Evolutionary conservation across 2,888 invertebrate genomes (phyloP), one percentile per base, ranked within the genome.

Genomic region (Athalia rosae): DNA sequence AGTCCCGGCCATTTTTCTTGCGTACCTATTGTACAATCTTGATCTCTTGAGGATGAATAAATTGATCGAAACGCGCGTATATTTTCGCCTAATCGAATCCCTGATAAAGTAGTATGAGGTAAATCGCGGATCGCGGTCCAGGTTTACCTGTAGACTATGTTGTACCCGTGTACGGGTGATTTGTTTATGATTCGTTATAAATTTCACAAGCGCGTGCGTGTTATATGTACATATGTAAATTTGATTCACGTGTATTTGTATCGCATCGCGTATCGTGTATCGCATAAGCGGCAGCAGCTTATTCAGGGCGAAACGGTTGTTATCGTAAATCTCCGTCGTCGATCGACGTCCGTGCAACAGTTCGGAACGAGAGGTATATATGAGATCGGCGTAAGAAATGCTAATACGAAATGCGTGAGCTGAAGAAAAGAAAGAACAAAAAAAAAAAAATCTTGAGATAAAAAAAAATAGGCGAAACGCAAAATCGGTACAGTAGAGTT

Each of bases 271-370:
- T 28, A 28, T 28, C n/a, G n/a, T n/a, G n/a, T n/a, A n/a, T n/a
- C n/a, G n/a, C n/a, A n/a, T n/a, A n/a, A n/a, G n/a, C n/a, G n/a
- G n/a, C n/a, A 28, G 28, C 28, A 28, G 47, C 5, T 71, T 71
- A 71, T 71, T 71, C 71, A 71, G 58, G 45, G 56, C 58, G 71
- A 56, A 58, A 71, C 45, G 58, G 56, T 71, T 56, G 69, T 71
- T 56, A 71, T 71, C 69, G 71, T 71, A 71, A 71, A 71, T 71
- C 71, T 71, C 45, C 28, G 45, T 58, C 45, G 6, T 50, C 15
- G 58, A 71, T 71, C 45, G 71, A 71, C 71, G 71, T 71, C 13
- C 7, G 13, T 15, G 61, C 43, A 58, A 58, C 41, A 58, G 58
- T 28, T 43, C 56, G 43, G 58, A 69, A 69, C 43, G 53, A 58